These are phyloP conservation scores for Urechis unicinctus DNA, from an alignment of 2,888 invertebrate genomes.

Conservation along the genomic window DNA sequence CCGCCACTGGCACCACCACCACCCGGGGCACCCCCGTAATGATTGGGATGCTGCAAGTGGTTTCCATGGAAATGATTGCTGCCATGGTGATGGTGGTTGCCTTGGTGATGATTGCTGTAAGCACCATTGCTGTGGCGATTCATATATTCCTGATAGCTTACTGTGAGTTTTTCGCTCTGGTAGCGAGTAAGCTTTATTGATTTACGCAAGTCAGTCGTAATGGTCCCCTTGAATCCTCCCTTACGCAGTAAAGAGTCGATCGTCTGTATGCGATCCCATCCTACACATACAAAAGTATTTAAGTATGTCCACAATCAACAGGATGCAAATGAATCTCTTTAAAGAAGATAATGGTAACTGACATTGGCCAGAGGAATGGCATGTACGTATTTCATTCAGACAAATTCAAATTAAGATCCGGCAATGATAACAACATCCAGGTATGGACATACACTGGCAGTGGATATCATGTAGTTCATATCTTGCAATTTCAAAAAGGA, in stretches of 20 bases:
- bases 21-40: no score
- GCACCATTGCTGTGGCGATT: neutral
- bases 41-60: no score
- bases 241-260: constrained; percentile 95
- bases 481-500: no score
- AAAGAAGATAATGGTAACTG: no score
- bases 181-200: constrained; percentile 92
- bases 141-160: constrained; percentile 42
- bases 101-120: neutral
- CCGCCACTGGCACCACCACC: no score
- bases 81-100: neutral
- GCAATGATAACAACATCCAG: no score
- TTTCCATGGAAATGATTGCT: neutral
- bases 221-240: constrained; percentile 82
- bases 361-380: no score
- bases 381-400: no score
- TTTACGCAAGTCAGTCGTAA: constrained; percentile 58
- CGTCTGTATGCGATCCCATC: constrained; percentile 98
- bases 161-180: constrained; percentile 85
- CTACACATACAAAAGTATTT: constrained; percentile 54
- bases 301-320: neutral
- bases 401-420: no score
- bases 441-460: no score
- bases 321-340: no score
- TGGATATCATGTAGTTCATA: no score